Base-by-base conservation (phyloP, 2,888 invertebrate genomes). In the Epirrita christyi region DNA sequence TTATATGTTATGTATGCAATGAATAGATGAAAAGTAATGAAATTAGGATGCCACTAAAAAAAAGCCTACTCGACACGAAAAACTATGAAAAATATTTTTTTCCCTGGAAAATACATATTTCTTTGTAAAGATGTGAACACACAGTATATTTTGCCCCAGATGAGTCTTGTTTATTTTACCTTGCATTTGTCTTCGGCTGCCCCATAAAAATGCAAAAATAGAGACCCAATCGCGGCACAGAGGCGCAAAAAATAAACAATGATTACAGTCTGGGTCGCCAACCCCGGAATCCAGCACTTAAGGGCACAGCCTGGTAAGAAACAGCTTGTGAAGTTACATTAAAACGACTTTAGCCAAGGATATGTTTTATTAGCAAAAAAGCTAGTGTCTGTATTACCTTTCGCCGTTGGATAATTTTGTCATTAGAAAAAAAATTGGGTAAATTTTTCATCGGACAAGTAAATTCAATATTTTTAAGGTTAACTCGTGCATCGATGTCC, bases 221-320 rank as follows among this genome's bases (percentile, higher is more conserved):
- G 42, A 59, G 55, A 59, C 55, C 59, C 59, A 59, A 59, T 59
- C 55, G 59, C 38, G 55, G 43, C 51, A 55, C 55, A 59, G 46
- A 59, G 55, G 51, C 55, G 55, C 55, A 59, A 59, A 62, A 59
- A 59, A 55, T 59, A 62, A 62, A 62, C 59, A 62, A 53, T 56
- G 55, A 59, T 53, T 56, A 58, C 50, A 50, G 55, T 48, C 49
- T 55, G 58, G 58, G 59, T 61, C 59, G 49, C 49, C 42, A 41
- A 57, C 63, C 32, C 61, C 56, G 65, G 65, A 63, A 55, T 57
- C 56, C 41, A 47, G 55, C 52, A 59, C 59, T 63, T 65, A 63
- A 34, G 42, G 21, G 11, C 32, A 21, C 29, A 55, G 59, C 29
- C 10, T 0, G 29, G 5, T n/a, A 0, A 2, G 3, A 29, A 51